These are phyloP conservation scores for Oostethus manadensis DNA, from an alignment of 2,113 vertebrate genomes.

Conservation along the genomic window DNA sequence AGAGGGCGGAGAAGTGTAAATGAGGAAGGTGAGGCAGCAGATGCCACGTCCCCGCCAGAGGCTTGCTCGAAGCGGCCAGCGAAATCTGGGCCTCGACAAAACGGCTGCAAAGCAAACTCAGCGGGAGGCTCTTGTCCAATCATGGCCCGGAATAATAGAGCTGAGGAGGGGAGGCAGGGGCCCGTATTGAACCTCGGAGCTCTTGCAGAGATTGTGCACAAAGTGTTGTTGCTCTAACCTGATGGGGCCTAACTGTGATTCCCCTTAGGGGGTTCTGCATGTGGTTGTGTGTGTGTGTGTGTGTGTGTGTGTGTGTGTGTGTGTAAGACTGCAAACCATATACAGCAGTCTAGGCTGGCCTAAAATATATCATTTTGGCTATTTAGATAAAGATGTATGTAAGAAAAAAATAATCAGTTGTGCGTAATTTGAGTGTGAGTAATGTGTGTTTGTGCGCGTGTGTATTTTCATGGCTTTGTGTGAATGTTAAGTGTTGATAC, in stretches of 20 bases:
- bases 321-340: neutral
- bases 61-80: constrained; percentile 93
- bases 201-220: constrained; percentile 46
- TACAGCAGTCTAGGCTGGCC: too few species aligned
- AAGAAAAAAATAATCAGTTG: neutral
- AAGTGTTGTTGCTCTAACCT: constrained; percentile 44
- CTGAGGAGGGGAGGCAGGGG: constrained; percentile 75
- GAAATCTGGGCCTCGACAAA: constrained; percentile 98
- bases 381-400: too few species aligned
- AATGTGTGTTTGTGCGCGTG: neutral
- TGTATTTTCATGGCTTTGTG: constrained; percentile 34
- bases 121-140: constrained; percentile 98
- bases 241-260: neutral
- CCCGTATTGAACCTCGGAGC: constrained; percentile 55
- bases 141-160: constrained; percentile 96
- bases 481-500: constrained; percentile 61
- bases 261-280: neutral
- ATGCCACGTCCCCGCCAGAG: constrained; percentile 98
- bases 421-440: neutral
- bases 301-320: constrained; percentile 4
- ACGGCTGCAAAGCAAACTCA: constrained; percentile 97
- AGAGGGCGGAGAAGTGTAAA: constrained; percentile 86
- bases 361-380: too few species aligned
- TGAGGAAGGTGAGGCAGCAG: constrained; percentile 99
- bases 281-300: neutral